Conservation (phyloP, 2,888 invertebrate genomes). For the Chromoteleia sp. region DNA sequence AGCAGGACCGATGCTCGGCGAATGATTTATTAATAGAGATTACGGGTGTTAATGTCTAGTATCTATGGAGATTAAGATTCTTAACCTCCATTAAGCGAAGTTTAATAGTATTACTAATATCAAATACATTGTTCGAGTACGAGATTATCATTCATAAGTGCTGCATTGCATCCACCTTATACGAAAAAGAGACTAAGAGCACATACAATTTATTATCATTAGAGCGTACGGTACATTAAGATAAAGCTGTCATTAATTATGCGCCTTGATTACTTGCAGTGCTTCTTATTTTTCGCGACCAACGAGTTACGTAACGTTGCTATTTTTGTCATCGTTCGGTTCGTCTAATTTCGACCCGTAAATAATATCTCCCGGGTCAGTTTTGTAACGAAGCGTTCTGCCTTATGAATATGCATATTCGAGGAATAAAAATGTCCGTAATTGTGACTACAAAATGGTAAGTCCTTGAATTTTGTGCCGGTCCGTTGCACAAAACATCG, state of each 20-base stretch:
- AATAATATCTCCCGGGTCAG: too few species aligned
- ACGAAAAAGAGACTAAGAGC: conserved; percentile 24
- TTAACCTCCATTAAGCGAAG: conserved; percentile 56
- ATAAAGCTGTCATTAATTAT: conserved; percentile 19
- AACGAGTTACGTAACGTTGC: too few species aligned
- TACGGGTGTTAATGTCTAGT: conserved; percentile 63
- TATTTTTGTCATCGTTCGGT: too few species aligned
- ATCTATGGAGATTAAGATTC: conserved; percentile 57
- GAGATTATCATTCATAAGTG: conserved; percentile 31
- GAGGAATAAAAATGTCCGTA: neutral
- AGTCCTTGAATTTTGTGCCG: conserved; percentile 33
- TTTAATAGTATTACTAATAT: conserved; percentile 54
- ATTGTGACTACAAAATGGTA: conserved; percentile 24
- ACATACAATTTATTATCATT: conserved; percentile 7
- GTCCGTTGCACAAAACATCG: conserved; percentile 42
- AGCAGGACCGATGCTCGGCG: conserved; percentile 34
- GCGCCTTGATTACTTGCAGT: neutral
- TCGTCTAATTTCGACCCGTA: too few species aligned
- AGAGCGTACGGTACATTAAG: conserved; percentile 1
- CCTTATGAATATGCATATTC: neutral
- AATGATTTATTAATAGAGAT: conserved; percentile 65
- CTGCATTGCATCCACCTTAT: conserved; percentile 12
- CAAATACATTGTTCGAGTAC: conserved; percentile 44
- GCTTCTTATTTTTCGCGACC: neutral
- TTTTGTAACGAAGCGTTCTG: too few species aligned